Evolutionary conservation across 1,140 invertebrate genomes (phyloP).

Genomic region (Achroia grisella): DNA sequence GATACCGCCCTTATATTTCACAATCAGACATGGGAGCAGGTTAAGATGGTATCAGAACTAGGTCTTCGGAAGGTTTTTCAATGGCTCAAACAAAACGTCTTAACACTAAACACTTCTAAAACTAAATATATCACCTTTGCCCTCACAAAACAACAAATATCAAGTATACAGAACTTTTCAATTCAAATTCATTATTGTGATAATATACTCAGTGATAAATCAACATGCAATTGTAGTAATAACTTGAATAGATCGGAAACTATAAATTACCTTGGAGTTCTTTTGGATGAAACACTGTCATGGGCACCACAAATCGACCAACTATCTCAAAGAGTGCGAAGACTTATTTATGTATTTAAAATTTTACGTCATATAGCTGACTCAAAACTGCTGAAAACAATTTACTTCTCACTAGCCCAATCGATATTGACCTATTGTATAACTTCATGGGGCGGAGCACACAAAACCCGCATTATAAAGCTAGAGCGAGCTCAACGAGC

Average conservation of each 20-base stretch:
- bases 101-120: conserved; percentile 8
- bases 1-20: background rate
- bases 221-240: conserved; percentile 1
- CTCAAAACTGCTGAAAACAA: background rate
- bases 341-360: conserved; percentile 3
- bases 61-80: no score
- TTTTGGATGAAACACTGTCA: background rate
- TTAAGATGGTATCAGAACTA: background rate
- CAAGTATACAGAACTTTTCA: background rate
- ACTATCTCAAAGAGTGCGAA: background rate
- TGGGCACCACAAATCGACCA: background rate
- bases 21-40: background rate
- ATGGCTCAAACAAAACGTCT: no score
- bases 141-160: background rate
- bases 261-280: background rate
- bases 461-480: background rate
- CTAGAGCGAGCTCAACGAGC: conserved; percentile 4
- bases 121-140: conserved; percentile 6
- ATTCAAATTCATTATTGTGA: background rate
- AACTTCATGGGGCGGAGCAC: background rate
- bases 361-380: background rate
- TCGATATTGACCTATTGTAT: conserved; percentile 1
- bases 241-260: background rate
- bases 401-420: background rate
- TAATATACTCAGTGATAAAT: no score